These are phyloP conservation scores for Caenorhabditis plicata DNA, from an alignment of 2,888 invertebrate genomes.

Conservation along the genomic window DNA sequence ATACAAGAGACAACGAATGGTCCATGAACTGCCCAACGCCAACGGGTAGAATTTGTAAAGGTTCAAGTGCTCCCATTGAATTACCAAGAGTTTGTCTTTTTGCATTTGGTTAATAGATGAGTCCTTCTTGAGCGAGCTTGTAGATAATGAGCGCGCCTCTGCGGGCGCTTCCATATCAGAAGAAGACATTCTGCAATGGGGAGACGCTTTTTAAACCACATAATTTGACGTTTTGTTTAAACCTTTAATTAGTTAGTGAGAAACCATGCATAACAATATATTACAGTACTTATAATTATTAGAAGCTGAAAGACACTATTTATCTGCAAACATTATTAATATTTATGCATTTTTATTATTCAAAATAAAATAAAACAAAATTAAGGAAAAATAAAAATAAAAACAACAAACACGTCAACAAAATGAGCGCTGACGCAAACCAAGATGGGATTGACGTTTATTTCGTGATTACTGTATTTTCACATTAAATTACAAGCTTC, in stretches of 20 bases:
- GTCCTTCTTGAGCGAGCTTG: conserved; percentile 13
- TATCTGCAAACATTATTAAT: neutral
- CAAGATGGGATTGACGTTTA: too few relatives aligned
- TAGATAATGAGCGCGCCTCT: conserved; percentile 22
- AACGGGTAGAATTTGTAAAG: conserved; percentile 58
- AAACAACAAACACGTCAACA: neutral
- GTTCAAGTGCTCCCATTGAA: conserved; percentile 63
- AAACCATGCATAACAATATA: too few relatives aligned
- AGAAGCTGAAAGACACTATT: neutral
- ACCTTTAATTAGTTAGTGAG: neutral
- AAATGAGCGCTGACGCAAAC: too few relatives aligned
- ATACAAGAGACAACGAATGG: conserved; percentile 52
- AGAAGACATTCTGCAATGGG: conserved; percentile 16
- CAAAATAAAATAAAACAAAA: neutral
- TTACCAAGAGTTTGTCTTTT: conserved; percentile 50
- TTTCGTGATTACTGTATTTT: too few relatives aligned
- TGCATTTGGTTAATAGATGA: conserved; percentile 13
- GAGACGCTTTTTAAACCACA: neutral
- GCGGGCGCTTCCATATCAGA: conserved; percentile 26
- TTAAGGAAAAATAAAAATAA: neutral
- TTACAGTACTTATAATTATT: neutral
- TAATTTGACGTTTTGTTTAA: neutral
- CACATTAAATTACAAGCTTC: neutral
- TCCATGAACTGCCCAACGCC: conserved; percentile 51
- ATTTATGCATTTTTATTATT: neutral